A percentile compares a stretch with the other conserved stretches of the same genome.
phyloP scores from a whole-genome alignment of 2,888 invertebrate genomes.

The Drosophila lacicola region DNA sequence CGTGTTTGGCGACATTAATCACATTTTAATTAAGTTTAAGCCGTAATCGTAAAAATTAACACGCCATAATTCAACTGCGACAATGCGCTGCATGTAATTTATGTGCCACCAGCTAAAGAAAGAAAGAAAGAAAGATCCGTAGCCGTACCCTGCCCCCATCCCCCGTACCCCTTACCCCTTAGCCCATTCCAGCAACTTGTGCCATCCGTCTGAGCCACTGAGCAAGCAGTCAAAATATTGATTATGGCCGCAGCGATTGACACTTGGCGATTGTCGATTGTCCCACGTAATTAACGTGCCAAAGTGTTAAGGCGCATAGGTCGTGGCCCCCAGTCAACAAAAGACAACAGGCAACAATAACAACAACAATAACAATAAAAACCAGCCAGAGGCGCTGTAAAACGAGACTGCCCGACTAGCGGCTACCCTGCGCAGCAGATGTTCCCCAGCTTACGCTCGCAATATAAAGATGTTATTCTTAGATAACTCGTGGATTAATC shows the following conservation, averaged over 20 bases:
- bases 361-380: slow-evolving; percentile 11
- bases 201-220: slow-evolving; percentile 27
- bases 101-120: slow-evolving; percentile 57
- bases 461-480: no score
- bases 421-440: neutral
- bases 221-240: slow-evolving; percentile 72
- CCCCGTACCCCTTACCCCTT: neutral
- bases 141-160: neutral
- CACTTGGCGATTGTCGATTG: slow-evolving; percentile 76
- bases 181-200: neutral
- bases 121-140: slow-evolving; percentile 32
- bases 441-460: neutral
- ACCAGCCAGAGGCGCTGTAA: slow-evolving; percentile 2
- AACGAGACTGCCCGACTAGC: neutral
- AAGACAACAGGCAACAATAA: slow-evolving; percentile 8
- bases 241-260: slow-evolving; percentile 74
- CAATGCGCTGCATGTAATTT: slow-evolving; percentile 78
- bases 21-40: slow-evolving; percentile 79
- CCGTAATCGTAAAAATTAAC: slow-evolving; percentile 79
- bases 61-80: slow-evolving; percentile 80
- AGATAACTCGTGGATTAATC: no score
- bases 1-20: slow-evolving; percentile 66
- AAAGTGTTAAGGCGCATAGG: slow-evolving; percentile 74
- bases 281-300: slow-evolving; percentile 77
- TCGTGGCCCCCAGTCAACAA: slow-evolving; percentile 37